Base-by-base conservation (phyloP, 2,888 invertebrate species). In the Drosophila affinis region DNA sequence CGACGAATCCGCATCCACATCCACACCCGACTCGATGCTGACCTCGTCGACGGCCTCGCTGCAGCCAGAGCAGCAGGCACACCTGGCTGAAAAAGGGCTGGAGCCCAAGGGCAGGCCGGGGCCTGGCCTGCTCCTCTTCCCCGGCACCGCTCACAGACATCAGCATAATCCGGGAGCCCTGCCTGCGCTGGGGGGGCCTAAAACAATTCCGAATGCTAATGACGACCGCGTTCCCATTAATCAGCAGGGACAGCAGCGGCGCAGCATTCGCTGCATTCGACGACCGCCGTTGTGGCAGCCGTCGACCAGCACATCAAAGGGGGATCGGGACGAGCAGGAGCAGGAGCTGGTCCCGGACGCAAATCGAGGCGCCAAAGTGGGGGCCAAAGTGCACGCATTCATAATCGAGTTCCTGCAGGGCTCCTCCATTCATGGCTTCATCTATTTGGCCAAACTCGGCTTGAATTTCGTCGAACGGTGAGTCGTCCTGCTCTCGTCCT, bases 391-490 rank as follows among this genome's bases (percentile, higher is more conserved):
- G 49, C 90, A 87, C 58, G 78, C 83, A 21, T 91, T 91, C 75
- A 84, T 91, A 67, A 78, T 90, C 61, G 92, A 92, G 76, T 91
- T 91, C 76, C 83, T 91, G 69, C 87, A 91, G 65, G 89, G 87
- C 62, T 91, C 91, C 17, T 92, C 92, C 55, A 90, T 92, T 75
- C 92, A 92, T 81, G 92, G 92, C 17, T 89, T 92, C 73, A 83
- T 86, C 62, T 92, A 91, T 89, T 88, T 92, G 75, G 91, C 91
- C 56, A 91, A 91, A 81, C 75, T 78, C 62, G 92, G 92, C 7
- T 75, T 92, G 49, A 91, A 87, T 78, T 79, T 92, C 44, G 69
- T 90, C 51, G 92, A 92, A 76, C 89, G 92, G 91, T 91, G 78
- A 88, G 85, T 82, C 21, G 21, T 21, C 6, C 39, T 14, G 9